Percentiles rank a stretch among this genome's conserved stretches.
phyloP scores from a whole-genome alignment of 2,113 vertebrate species.

The Brachyhypopomus occidentalis region DNA sequence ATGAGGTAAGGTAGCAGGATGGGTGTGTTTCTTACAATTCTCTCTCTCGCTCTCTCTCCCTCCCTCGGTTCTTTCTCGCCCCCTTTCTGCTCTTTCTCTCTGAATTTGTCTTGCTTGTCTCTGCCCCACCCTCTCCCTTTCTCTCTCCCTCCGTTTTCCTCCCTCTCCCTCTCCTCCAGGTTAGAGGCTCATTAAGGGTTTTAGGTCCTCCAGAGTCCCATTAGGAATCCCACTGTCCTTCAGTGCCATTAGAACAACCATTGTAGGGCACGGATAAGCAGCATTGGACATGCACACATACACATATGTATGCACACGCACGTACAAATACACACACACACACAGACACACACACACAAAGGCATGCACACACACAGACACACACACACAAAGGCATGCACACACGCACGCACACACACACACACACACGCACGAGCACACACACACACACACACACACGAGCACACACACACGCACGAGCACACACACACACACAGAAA shows the following conservation, averaged over 20 bases:
- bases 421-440: too few relatives aligned
- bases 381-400: neutral
- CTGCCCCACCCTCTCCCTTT: neutral
- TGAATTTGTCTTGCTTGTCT: neutral
- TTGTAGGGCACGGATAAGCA: constrained; percentile 13
- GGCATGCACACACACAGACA: too few relatives aligned
- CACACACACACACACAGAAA: neutral
- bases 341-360: too few relatives aligned
- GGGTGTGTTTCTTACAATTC: constrained; percentile 7
- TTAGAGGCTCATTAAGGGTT: constrained; percentile 32
- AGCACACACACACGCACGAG: neutral
- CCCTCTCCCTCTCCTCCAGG: neutral
- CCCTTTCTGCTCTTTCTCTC: constrained; percentile 50
- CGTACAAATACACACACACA: too few relatives aligned
- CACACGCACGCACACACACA: neutral
- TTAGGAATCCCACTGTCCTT: constrained; percentile 34
- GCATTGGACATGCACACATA: neutral
- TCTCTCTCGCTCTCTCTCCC: constrained; percentile 59
- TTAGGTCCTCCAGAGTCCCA: constrained; percentile 1
- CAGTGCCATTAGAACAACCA: constrained; percentile 42
- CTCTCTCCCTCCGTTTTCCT: neutral
- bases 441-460: neutral
- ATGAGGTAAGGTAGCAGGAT: neutral
- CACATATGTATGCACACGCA: too few relatives aligned
- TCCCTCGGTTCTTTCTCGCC: constrained; percentile 51